These are phyloP conservation scores for Leptosomus discolor DNA, from an alignment of 2,113 vertebrate species.

Conservation along the genomic window DNA sequence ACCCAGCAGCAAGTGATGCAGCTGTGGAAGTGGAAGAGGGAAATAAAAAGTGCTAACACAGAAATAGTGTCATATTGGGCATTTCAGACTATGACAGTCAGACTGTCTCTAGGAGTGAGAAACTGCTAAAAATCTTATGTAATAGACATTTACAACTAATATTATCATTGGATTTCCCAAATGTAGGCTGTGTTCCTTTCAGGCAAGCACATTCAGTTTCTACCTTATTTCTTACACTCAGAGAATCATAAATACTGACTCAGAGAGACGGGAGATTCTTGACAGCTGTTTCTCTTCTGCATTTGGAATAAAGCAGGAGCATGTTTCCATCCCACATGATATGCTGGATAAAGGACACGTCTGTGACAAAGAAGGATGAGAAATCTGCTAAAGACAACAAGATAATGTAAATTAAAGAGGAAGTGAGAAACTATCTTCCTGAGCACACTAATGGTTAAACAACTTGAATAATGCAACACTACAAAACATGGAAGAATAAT, in stretches of 20 bases:
- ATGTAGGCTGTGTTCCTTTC: constrained; percentile 1
- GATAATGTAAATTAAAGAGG: neutral
- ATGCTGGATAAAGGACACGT: neutral
- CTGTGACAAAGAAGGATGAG: neutral
- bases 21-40: neutral
- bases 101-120: neutral
- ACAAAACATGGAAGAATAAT: neutral
- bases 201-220: constrained; percentile 7
- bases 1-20: neutral
- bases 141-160: constrained; percentile 25
- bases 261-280: neutral
- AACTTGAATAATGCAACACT: neutral
- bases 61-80: neutral
- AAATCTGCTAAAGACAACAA: neutral
- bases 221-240: neutral
- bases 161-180: constrained; percentile 3
- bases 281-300: neutral
- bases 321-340: neutral
- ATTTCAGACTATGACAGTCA: neutral
- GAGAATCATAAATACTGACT: constrained; percentile 30
- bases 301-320: neutral
- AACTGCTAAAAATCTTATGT: neutral
- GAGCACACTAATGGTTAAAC: neutral
- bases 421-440: neutral
- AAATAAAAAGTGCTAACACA: neutral